Evolutionary conservation across 2,113 vertebrate genomes (phyloP), one percentile per base, ranked within the genome.

Genomic region (Scytalopus superciliaris): DNA sequence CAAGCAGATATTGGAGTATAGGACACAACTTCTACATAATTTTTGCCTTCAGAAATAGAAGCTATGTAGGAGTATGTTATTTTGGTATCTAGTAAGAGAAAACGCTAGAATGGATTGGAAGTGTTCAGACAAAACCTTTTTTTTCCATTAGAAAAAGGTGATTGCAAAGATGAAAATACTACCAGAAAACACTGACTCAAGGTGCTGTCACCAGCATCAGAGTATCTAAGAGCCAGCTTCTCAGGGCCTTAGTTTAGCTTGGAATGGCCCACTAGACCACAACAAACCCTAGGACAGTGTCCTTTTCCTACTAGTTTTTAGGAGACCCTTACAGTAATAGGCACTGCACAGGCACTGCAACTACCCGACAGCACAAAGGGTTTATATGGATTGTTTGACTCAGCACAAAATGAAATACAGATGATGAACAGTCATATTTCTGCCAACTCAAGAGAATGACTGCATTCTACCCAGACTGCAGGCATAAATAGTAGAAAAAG

Each of bases 131-230:
- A 67, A 76, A 3, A 4, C 4, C 14, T 39, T n/a, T 53, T 53
- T 55, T 42, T 35, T 33, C 21, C 39, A 19, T 12, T 22, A 64
- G 9, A 19, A 84, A 81, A 74, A 22, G 9, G 19, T 69, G 49
- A 37, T 2, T n/a, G 19, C 40, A 25, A 69, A 64, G 7, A n/a
- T 50, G 35, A 59, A 84, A 84, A 19, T 45, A 35, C 12, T 39
- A 49, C 6, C 35, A 64, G 39, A 64, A 84, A 64, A 77, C 0
- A 2, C 4, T 2, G 0, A 39, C 19, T 22, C 23, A 76, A 44
- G 21, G 44, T 0, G 2, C n/a, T 53, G 23, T 73, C 68, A 63
- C 21, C 39, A 37, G 23, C 42, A 52, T n/a, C 55, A 85, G 33
- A 78, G 1, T 30, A 63, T 14, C 19, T 7, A 24, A 52, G 4